These are phyloP conservation scores for Scotopteryx bipunctaria DNA, from an alignment of 2,888 invertebrate genomes.

Conservation along the genomic window DNA sequence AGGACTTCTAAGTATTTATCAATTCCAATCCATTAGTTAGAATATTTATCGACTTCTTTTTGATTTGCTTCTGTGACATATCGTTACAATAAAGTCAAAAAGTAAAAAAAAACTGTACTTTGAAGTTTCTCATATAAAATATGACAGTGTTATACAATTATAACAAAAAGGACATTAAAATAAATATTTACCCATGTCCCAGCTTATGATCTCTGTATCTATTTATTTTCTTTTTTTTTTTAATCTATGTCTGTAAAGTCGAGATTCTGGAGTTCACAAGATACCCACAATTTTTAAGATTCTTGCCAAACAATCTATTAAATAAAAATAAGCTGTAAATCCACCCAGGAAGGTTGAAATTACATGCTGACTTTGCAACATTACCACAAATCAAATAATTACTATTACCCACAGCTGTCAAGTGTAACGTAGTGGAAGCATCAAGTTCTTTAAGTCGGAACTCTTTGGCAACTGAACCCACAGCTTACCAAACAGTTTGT, in stretches of 20 bases:
- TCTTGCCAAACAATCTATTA: too few relatives aligned
- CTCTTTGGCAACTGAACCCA: constrained; percentile 28
- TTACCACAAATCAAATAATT: constrained; percentile 21
- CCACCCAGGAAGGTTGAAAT: constrained; percentile 5
- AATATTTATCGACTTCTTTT: background rate
- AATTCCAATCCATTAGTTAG: background rate
- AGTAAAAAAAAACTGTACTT: too few relatives aligned
- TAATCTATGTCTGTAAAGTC: too few relatives aligned
- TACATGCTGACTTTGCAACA: constrained; percentile 6
- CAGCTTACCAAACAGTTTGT: constrained; percentile 3
- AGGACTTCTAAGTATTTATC: constrained; percentile 10
- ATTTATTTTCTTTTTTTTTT: too few relatives aligned
- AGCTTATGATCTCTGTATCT: too few relatives aligned
- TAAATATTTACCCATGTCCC: too few relatives aligned
- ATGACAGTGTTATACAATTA: too few relatives aligned
- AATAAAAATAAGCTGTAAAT: constrained; percentile 1
- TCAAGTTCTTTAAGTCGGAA: constrained; percentile 27
- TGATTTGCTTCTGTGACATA: background rate
- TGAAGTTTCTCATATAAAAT: too few relatives aligned
- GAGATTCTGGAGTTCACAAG: too few relatives aligned
- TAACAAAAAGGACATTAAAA: too few relatives aligned
- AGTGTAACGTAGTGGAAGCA: constrained; percentile 37
- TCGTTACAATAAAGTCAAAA: too few relatives aligned
- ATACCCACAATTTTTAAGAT: too few relatives aligned
- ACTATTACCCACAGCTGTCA: constrained; percentile 34